phyloP scores from a whole-genome alignment of 2,797 vertebrate genomes.

The Galago senegalensis region DNA sequence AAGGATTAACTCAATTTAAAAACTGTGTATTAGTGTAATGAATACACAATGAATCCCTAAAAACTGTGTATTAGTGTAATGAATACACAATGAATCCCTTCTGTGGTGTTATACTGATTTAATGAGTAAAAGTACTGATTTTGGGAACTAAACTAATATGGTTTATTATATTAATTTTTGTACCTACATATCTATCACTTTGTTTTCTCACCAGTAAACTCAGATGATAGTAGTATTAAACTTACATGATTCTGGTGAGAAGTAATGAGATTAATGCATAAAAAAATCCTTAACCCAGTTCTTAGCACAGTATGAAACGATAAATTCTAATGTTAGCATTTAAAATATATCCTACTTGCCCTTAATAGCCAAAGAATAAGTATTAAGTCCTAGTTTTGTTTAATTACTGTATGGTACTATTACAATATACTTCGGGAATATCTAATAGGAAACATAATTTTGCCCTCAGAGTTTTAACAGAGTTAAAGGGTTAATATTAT shows the following conservation, averaged over 20 bases:
- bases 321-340: neutral
- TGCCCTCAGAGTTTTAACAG: neutral
- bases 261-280: neutral
- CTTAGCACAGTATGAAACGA: neutral
- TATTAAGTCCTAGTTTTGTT: slow-evolving; percentile 22
- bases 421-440: neutral
- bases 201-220: neutral
- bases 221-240: neutral
- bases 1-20: slow-evolving; percentile 24
- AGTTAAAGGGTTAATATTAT: neutral
- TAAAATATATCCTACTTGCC: neutral
- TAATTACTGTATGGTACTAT: neutral
- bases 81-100: neutral
- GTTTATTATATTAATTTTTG: neutral
- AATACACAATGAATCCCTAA: neutral
- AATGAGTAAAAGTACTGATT: neutral
- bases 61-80: neutral
- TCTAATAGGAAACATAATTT: neutral
- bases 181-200: neutral
- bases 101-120: neutral
- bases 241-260: neutral
- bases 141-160: neutral
- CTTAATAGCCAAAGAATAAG: neutral
- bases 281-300: neutral
- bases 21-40: neutral